A percentile compares a stretch with the other conserved stretches of the same genome.
phyloP scores from a whole-genome alignment of 1,140 invertebrate species.

The Phocides pigmalion region DNA sequence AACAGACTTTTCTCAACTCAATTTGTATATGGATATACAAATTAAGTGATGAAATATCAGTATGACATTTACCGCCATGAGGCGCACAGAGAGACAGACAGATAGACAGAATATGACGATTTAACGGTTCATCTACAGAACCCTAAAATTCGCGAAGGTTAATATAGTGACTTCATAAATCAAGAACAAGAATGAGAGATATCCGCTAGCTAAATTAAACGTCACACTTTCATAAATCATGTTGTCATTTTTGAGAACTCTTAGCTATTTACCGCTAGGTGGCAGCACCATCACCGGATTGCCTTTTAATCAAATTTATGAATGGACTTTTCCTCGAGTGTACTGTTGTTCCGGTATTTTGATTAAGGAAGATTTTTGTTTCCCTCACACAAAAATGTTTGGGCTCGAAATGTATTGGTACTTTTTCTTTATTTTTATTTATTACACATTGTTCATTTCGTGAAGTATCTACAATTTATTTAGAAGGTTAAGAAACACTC shows the following conservation, averaged over 20 bases:
- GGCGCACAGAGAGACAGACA: too few species aligned
- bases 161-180: slow-evolving; percentile 50
- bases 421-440: slow-evolving; percentile 14
- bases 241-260: slow-evolving; percentile 39
- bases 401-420: background rate
- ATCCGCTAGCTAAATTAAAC: slow-evolving; percentile 45
- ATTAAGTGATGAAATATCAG: too few species aligned
- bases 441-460: background rate
- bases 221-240: slow-evolving; percentile 42
- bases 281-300: slow-evolving; percentile 16
- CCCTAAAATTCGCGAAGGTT: slow-evolving; percentile 37
- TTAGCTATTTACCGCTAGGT: slow-evolving; percentile 23
- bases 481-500: too few species aligned
- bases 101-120: too few species aligned
- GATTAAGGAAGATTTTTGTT: slow-evolving; percentile 19
- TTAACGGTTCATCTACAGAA: too few species aligned
- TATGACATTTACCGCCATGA: too few species aligned
- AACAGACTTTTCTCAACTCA: too few species aligned
- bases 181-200: slow-evolving; percentile 40
- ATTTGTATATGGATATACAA: too few species aligned
- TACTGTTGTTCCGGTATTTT: background rate
- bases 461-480: too few species aligned
- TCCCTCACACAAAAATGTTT: background rate
- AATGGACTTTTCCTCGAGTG: slow-evolving; percentile 7
- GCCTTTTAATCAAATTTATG: slow-evolving; percentile 18